Evolutionary conservation across 2,888 invertebrate species (phyloP).

Genomic region (Busseola fusca): DNA sequence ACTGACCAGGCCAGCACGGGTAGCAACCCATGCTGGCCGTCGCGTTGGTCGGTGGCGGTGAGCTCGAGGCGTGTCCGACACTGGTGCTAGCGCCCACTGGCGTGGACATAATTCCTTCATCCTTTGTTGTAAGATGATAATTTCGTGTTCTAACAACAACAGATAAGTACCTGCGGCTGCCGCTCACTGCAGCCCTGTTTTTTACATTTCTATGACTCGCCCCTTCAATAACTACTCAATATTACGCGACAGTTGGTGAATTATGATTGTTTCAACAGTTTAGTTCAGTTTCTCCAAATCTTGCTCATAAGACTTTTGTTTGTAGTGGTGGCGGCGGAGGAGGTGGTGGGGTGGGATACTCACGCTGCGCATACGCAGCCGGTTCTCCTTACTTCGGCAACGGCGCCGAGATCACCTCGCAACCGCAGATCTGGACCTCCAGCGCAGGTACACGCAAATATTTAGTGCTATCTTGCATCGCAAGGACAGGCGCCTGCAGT

Average conservation of each 20-base stretch:
- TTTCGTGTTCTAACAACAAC: too few relatives aligned
- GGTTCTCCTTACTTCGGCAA: constrained; percentile 79
- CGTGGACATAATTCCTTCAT: background rate
- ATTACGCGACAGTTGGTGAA: background rate
- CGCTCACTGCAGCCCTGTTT: too few relatives aligned
- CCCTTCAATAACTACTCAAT: background rate
- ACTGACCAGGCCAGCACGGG: too few relatives aligned
- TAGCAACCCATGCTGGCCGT: too few relatives aligned
- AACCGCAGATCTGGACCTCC: constrained; percentile 79
- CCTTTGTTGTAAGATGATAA: background rate
- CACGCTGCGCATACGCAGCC: constrained; percentile 76
- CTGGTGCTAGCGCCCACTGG: background rate
- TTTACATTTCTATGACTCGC: background rate
- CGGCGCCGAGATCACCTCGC: constrained; percentile 70
- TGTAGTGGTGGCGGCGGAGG: constrained; percentile 59
- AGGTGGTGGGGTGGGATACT: constrained; percentile 70
- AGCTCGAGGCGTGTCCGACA: too few relatives aligned
- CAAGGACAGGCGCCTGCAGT: background rate
- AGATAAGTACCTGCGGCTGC: too few relatives aligned
- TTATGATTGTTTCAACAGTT: background rate
- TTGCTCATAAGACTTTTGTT: background rate
- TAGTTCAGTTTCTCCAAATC: background rate
- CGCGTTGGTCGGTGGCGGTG: too few relatives aligned
- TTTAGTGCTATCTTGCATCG: background rate
- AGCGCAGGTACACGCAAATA: constrained; percentile 71